These are phyloP conservation scores for Hylia prasina DNA, from an alignment of 2,113 vertebrate genomes.

Conservation along the genomic window DNA sequence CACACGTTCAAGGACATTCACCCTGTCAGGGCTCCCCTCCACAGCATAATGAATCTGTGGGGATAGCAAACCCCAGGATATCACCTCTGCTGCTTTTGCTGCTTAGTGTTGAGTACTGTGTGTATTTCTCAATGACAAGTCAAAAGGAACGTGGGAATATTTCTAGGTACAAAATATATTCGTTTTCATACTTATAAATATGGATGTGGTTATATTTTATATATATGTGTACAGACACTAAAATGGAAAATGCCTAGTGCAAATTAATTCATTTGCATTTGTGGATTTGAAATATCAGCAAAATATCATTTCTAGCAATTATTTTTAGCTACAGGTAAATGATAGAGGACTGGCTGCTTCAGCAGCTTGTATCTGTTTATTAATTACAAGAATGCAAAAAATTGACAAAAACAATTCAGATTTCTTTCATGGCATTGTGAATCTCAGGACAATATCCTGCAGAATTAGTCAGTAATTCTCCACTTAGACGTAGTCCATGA, in stretches of 20 bases:
- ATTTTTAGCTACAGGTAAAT: constrained; percentile 62
- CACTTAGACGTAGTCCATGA: neutral
- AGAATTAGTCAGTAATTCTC: neutral
- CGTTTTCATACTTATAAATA: constrained; percentile 65
- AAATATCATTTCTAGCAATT: constrained; percentile 64
- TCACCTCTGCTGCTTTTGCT: constrained; percentile 26
- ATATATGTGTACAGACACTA: constrained; percentile 46
- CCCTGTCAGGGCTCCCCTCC: neutral
- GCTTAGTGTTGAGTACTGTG: neutral
- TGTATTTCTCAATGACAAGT: constrained; percentile 44
- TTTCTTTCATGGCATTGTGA: neutral
- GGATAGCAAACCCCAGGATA: neutral
- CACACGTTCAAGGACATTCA: neutral
- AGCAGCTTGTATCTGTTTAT: constrained; percentile 35
- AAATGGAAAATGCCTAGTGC: constrained; percentile 47
- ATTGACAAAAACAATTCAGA: constrained; percentile 37
- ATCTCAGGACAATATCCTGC: neutral
- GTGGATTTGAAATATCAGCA: constrained; percentile 61
- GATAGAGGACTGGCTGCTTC: constrained; percentile 38
- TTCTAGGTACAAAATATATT: constrained; percentile 49
- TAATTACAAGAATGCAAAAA: constrained; percentile 5
- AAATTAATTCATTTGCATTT: constrained; percentile 49
- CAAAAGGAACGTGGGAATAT: constrained; percentile 28
- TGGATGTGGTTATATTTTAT: constrained; percentile 61
- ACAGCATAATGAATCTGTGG: neutral